Conservation (phyloP, 2,797 vertebrate species). For the Macropodus opercularis region DNA sequence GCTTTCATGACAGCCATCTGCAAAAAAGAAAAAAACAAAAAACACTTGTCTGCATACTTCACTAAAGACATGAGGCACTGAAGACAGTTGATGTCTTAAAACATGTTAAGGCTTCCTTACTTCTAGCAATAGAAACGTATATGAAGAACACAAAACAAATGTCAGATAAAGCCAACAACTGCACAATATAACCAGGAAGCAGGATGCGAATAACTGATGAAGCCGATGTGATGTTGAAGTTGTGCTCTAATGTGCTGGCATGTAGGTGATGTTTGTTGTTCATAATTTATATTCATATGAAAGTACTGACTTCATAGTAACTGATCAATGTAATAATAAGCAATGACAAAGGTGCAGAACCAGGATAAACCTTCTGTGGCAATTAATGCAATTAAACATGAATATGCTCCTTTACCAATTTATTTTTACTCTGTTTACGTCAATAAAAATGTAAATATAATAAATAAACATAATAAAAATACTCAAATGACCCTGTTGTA, state of each 20-base stretch:
- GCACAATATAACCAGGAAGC: background rate
- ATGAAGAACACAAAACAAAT: no score
- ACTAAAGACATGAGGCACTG: slow-evolving; percentile 8
- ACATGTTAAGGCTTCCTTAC: slow-evolving; percentile 2
- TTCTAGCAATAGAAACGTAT: no score
- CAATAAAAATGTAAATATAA: no score
- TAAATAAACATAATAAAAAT: slow-evolving; percentile 3
- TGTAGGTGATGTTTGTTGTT: background rate
- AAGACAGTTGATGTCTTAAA: background rate
- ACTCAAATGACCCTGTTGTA: no score
- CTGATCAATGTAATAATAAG: background rate
- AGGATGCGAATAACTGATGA: background rate
- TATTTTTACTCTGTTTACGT: background rate
- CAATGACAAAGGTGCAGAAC: background rate
- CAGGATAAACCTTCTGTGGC: no score
- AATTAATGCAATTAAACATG: no score
- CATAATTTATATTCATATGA: background rate
- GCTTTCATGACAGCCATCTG: slow-evolving; percentile 48
- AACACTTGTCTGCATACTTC: no score
- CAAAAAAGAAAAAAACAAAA: no score
- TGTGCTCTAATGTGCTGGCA: background rate
- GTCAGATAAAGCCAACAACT: background rate
- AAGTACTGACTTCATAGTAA: background rate
- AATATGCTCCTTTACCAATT: background rate
- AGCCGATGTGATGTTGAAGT: background rate